Evolutionary conservation across 35 echinoderm and acorn worm genomes (phyloP).

Genomic region (Apostichopus japonicus): DNA sequence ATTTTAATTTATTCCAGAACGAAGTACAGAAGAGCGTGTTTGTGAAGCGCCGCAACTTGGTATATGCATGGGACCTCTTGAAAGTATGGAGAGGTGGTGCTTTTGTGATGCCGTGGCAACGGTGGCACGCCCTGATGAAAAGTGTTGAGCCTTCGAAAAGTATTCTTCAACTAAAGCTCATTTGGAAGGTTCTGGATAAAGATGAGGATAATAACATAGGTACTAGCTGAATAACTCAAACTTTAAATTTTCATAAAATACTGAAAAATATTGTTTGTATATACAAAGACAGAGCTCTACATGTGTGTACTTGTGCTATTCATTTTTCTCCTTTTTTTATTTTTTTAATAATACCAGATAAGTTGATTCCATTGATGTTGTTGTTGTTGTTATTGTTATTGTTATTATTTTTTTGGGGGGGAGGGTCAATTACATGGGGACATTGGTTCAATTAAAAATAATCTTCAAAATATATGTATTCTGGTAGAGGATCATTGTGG

Average conservation of each 20-base stretch:
- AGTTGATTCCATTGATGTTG: too few species aligned
- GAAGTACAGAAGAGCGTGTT: slow-evolving; percentile 98
- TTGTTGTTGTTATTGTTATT: too few species aligned
- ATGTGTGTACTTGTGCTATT: too few species aligned
- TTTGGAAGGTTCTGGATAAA: slow-evolving; percentile 94
- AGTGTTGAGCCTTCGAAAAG: slow-evolving; percentile 67
- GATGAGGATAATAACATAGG: slow-evolving; percentile 73
- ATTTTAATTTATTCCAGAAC: slow-evolving; percentile 58
- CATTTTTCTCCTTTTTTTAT: too few species aligned
- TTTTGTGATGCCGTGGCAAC: slow-evolving; percentile 73
- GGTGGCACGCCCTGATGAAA: slow-evolving; percentile 72
- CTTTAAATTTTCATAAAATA: not conserved
- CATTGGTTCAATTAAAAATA: too few species aligned
- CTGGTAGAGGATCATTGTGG: too few species aligned
- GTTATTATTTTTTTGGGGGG: too few species aligned
- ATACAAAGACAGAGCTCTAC: too few species aligned
- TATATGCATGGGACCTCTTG: slow-evolving; percentile 85
- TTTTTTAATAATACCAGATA: too few species aligned
- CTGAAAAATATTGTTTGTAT: too few species aligned
- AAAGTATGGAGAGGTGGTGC: slow-evolving; percentile 62
- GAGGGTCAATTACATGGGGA: too few species aligned
- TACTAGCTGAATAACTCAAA: not conserved
- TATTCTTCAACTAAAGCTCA: slow-evolving; percentile 56
- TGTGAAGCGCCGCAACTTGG: slow-evolving; percentile 70
- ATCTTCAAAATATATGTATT: too few species aligned